phyloP scores from a whole-genome alignment of 2,888 invertebrate species.

The Cheilosia variabilis region DNA sequence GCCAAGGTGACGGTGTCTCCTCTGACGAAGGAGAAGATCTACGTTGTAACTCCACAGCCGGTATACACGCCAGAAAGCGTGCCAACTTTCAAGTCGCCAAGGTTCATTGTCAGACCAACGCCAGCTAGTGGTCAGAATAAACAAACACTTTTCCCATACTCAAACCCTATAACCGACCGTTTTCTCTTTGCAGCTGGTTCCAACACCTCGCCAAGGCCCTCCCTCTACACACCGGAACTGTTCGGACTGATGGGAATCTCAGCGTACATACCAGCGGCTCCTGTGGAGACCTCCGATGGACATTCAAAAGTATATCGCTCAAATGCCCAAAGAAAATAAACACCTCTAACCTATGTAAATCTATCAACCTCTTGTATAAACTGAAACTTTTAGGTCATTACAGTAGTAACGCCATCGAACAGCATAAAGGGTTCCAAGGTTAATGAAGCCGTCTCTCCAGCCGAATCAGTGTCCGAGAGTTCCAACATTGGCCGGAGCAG shows the following conservation, averaged over 20 bases:
- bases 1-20: slow-evolving; percentile 89
- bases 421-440: slow-evolving; percentile 47
- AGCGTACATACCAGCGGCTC: slow-evolving; percentile 84
- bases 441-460: slow-evolving; percentile 35
- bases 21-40: slow-evolving; percentile 91
- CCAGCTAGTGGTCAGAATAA: slow-evolving; percentile 83
- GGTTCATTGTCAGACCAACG: slow-evolving; percentile 86
- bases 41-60: slow-evolving; percentile 92
- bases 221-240: slow-evolving; percentile 81
- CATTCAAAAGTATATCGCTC: slow-evolving; percentile 86
- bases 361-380: slow-evolving; percentile 45
- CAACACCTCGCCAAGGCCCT: slow-evolving; percentile 57
- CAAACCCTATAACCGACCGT: slow-evolving; percentile 15
- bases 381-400: slow-evolving; percentile 78
- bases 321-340: slow-evolving; percentile 68
- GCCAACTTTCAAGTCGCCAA: slow-evolving; percentile 81
- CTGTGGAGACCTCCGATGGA: slow-evolving; percentile 86
- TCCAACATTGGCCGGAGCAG: slow-evolving; percentile 48
- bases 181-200: slow-evolving; percentile 70
- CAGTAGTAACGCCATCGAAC: slow-evolving; percentile 80
- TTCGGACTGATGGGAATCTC: slow-evolving; percentile 85
- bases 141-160: not conserved
- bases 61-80: slow-evolving; percentile 76
- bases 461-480: slow-evolving; percentile 13
- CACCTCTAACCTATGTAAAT: slow-evolving; percentile 55